Evolutionary conservation across 1,140 invertebrate species (phyloP), one percentile per base, ranked within the genome.

Genomic region (Scaptomyza pallida): DNA sequence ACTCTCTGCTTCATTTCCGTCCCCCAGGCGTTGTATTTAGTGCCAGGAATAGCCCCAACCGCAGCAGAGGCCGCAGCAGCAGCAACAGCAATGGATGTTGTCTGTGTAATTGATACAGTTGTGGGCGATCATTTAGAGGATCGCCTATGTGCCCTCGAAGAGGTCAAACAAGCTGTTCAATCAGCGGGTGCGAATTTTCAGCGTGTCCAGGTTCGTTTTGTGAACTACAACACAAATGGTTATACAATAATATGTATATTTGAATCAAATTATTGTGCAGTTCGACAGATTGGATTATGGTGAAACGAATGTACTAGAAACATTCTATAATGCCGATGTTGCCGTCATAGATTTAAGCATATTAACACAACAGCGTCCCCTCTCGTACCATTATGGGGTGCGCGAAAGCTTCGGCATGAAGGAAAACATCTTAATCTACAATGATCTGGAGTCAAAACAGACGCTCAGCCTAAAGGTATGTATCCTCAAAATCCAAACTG

Each of bases 381-480:
- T 99, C 17, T 97, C 98, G 82, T 99, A 99, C 93, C 98, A 99
- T 92, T 94, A 99, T 40, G 99, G 98, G 21, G 97, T 99, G 0
- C 93, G 99, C 57, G 98, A 99, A 92, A 99, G 97, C 91, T 99
- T 99, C 93, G 96, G 96, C 45, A 99, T 99, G 98, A 98, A 97
- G 90, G 97, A 99, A 90, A 99, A 99, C 92, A 97, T 99, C 64
- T 92, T 99, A 10, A 93, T 99, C 2, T 98, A 96, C 89, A 97
- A 98, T 93, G 98, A 99, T 93, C 93, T 94, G 72, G 96, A 98
- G 92, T 94, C 95, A 2, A 97, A 98, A 92, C 94, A 96, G 63
- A 97, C 97, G 16, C 91, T 97, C 56, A 93, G 96, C 68, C 92
- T 98, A 30, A 97, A 97, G 93, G 96, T 97, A 93, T 45, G 89